phyloP scores from a whole-genome alignment of 2,888 invertebrate species.

The Ceraclea dissimilis region DNA sequence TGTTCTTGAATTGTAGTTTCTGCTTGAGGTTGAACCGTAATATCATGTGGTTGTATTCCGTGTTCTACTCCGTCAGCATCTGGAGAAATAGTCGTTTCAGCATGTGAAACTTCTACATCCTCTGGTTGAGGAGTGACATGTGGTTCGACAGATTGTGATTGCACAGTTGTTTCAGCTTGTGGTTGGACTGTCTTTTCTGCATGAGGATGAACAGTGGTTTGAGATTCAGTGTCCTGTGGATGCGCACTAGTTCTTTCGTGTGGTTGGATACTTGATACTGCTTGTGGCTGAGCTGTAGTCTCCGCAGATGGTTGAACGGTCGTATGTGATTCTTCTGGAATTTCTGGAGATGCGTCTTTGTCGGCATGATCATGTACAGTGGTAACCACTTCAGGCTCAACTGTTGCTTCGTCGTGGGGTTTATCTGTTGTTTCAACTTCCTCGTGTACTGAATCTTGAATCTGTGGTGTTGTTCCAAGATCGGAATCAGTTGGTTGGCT shows the following conservation, averaged over 20 bases:
- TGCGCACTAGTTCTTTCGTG: background rate
- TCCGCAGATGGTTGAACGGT: background rate
- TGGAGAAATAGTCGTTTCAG: background rate
- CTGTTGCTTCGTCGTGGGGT: background rate
- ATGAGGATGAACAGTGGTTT: background rate
- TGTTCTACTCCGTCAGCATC: background rate
- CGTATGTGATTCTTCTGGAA: background rate
- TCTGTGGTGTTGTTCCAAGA: background rate
- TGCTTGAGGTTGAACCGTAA: background rate
- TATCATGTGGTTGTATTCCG: background rate
- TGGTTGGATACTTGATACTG: constrained; percentile 6
- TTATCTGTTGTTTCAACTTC: background rate
- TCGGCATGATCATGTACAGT: background rate
- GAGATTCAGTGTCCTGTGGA: background rate
- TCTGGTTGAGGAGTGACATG: no score
- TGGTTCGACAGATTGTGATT: no score
- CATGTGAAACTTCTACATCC: background rate
- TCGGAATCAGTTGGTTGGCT: background rate
- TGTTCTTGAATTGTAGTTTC: constrained; percentile 7
- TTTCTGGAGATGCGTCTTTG: constrained; percentile 22
- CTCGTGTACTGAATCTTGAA: background rate
- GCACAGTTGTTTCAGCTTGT: background rate
- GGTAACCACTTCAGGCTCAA: background rate
- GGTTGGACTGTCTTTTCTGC: background rate
- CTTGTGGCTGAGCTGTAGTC: constrained; percentile 7